A percentile compares a stretch with the other conserved stretches of the same genome.
Evolutionary conservation across 2,888 invertebrate species (phyloP).

Genomic region (Itoplectis maculator): DNA sequence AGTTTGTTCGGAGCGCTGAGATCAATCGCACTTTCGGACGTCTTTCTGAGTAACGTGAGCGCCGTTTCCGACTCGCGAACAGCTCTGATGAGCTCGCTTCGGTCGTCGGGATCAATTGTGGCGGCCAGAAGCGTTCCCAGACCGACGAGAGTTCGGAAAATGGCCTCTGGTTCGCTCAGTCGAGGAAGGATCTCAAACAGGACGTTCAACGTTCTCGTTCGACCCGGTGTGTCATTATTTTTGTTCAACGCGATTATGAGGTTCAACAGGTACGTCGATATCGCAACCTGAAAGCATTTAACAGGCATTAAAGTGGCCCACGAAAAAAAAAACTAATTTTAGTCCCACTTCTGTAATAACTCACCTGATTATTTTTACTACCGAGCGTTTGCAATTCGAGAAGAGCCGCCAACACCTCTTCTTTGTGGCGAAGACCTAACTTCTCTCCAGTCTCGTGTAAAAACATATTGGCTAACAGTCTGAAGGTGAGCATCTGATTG

Average conservation of each 20-base stretch:
- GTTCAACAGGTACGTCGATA: slow-evolving; percentile 90
- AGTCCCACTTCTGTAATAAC: background rate
- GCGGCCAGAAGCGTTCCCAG: slow-evolving; percentile 90
- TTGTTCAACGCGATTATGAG: slow-evolving; percentile 88
- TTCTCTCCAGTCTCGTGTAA: slow-evolving; percentile 89
- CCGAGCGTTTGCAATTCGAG: slow-evolving; percentile 86
- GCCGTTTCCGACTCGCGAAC: slow-evolving; percentile 77
- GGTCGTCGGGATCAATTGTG: slow-evolving; percentile 81
- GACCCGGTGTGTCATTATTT: slow-evolving; percentile 85
- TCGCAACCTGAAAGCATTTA: slow-evolving; percentile 88
- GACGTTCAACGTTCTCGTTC: slow-evolving; percentile 86
- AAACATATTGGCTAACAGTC: slow-evolving; percentile 94
- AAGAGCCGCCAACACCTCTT: slow-evolving; percentile 86
- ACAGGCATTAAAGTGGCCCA: background rate
- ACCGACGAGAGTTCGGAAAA: slow-evolving; percentile 91
- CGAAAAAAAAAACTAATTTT: background rate
- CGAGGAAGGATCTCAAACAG: slow-evolving; percentile 86
- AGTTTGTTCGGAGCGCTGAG: slow-evolving; percentile 75
- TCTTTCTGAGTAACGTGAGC: slow-evolving; percentile 74
- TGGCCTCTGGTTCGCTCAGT: slow-evolving; percentile 90
- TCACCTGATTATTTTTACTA: slow-evolving; percentile 89
- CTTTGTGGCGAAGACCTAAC: slow-evolving; percentile 87
- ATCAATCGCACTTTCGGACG: slow-evolving; percentile 74
- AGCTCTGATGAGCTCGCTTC: slow-evolving; percentile 74
- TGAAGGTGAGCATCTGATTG: slow-evolving; percentile 92